Percentiles rank a stretch among this genome's conserved stretches.
These are phyloP conservation scores for Lacerta bilineata DNA, from an alignment of 2,797 vertebrate genomes.

Conservation along the genomic window DNA sequence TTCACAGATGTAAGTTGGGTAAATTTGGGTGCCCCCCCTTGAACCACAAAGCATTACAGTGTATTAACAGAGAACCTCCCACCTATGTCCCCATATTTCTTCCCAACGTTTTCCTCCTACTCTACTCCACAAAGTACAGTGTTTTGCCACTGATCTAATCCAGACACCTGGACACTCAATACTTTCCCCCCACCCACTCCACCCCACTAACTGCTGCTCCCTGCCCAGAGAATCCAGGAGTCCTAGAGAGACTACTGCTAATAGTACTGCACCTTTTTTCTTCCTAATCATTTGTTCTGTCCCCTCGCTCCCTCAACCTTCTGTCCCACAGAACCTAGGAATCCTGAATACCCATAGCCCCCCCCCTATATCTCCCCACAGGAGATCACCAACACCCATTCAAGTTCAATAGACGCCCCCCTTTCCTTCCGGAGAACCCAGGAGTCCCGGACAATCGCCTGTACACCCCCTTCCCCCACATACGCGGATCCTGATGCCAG, in stretches of 20 bases:
- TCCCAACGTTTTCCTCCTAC: not conserved
- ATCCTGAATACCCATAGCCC: not conserved
- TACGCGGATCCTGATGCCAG: not conserved
- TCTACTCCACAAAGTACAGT: not conserved
- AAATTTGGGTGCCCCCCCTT: not conserved
- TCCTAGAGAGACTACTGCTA: too few species aligned
- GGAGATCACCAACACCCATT: not conserved
- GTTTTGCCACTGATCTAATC: not conserved
- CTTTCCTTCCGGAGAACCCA: not conserved
- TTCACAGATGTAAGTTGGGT: not conserved
- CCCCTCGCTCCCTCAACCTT: not conserved
- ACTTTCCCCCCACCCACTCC: too few species aligned
- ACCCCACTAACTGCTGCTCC: not conserved
- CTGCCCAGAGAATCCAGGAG: not conserved
- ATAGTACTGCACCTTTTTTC: too few species aligned
- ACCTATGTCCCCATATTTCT: not conserved
- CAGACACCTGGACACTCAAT: not conserved
- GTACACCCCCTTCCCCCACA: not conserved
- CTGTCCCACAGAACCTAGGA: not conserved
- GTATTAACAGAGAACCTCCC: not conserved
- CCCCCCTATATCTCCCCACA: not conserved
- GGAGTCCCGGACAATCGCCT: not conserved
- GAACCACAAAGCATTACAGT: not conserved
- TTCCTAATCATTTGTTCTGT: too few species aligned
- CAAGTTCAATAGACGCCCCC: too few species aligned